Base-by-base conservation (phyloP, 2,888 invertebrate species). In the Cantharis flavilabris region DNA sequence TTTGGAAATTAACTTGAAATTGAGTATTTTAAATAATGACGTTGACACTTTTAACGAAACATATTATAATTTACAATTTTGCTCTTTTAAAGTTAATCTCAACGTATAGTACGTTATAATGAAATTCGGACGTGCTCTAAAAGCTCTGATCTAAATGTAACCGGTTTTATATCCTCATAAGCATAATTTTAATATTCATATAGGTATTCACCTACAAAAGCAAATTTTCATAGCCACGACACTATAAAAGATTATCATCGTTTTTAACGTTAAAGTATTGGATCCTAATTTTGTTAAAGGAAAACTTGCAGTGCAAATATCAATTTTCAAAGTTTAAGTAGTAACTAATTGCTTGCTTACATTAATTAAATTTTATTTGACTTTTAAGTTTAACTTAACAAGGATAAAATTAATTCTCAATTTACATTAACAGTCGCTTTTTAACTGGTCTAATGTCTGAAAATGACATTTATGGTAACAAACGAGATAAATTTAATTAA, bases 71-170 rank as follows among this genome's bases (percentile, higher is more conserved):
- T 73, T 73, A 73, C 69, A 73, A 73, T 67, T 67, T 73, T 69
- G 65, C 67, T 73, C 69, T 73, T 73, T 73, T 73, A 67, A 20
- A 64, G 23, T 65, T 73, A 73, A 73, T 73, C 72, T 67, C n/a
- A 18, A 49, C 69, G 23, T 65, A 67, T 73, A 69, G 72, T 49
- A 69, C 62, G 65, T 73, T 73, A 73, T 73, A 67, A 73, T 73
- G 72, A 73, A 73, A 73, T 73, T 65, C 72, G 72, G 72, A 73
- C 72, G 72, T 73, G 72, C 72, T 73, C 69, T 73, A 73, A 73
- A 67, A 23, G n/a, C 62, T 73, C 72, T 62, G 69, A 73, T 69
- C 72, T 73, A 67, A 67, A 67, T 62, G 65, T 62, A 73, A 69
- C 72, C 69, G 69, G 67, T 67, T 73, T 73, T 73, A 73, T 67